These are phyloP conservation scores for Drosophila algonquin DNA, from an alignment of 2,888 invertebrate species.

Conservation along the genomic window DNA sequence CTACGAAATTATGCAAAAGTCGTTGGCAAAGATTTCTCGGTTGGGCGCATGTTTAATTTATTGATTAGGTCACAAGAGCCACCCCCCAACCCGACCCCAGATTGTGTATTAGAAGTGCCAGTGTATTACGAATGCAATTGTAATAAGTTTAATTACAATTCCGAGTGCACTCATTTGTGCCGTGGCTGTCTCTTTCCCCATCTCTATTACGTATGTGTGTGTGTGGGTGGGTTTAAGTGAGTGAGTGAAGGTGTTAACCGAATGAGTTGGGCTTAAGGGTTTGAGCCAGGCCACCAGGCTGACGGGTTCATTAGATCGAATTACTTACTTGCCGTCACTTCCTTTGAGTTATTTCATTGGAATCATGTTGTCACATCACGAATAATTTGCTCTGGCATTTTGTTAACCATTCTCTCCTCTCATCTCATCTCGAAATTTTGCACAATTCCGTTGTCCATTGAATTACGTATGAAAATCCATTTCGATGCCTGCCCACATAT, in stretches of 20 bases:
- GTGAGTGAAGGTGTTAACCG: slow-evolving; percentile 75
- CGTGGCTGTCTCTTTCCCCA: not conserved
- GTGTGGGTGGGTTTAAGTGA: slow-evolving; percentile 36
- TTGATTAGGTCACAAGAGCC: slow-evolving; percentile 26
- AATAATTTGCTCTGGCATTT: slow-evolving; percentile 10
- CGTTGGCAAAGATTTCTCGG: slow-evolving; percentile 21
- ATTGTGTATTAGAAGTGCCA: not conserved
- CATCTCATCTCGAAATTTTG: not conserved
- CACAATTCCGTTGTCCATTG: not conserved
- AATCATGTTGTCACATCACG: slow-evolving; percentile 17
- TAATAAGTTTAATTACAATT: slow-evolving; percentile 50
- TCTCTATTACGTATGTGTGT: not conserved
- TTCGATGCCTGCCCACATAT: not conserved
- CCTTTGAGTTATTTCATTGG: slow-evolving; percentile 7
- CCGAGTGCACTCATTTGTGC: slow-evolving; percentile 19
- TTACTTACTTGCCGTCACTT: slow-evolving; percentile 12
- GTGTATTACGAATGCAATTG: slow-evolving; percentile 41
- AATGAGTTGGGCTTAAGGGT: slow-evolving; percentile 65
- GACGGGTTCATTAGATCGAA: slow-evolving; percentile 18
- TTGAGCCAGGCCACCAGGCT: slow-evolving; percentile 7
- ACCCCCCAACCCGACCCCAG: slow-evolving; percentile 2
- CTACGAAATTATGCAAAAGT: slow-evolving; percentile 62
- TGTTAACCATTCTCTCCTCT: not conserved
- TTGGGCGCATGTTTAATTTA: slow-evolving; percentile 39
- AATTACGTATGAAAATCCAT: not conserved